Conservation (phyloP, 2,113 vertebrate genomes). For the Microtus richardsoni region DNA sequence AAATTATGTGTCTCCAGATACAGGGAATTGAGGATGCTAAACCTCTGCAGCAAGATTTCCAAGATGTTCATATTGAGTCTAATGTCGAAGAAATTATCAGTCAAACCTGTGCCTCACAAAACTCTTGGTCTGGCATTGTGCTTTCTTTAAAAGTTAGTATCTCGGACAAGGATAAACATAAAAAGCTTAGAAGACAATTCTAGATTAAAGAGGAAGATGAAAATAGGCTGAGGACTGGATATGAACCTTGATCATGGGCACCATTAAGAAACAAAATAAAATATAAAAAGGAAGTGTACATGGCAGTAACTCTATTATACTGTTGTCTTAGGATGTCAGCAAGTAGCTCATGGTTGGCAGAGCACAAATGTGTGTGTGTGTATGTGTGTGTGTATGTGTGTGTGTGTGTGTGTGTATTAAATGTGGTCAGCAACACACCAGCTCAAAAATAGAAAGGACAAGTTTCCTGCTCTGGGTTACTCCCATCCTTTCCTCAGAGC, state of each 20-base stretch:
- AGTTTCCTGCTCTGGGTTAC: background rate
- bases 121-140: background rate
- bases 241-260: background rate
- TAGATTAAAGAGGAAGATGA: conserved; percentile 17
- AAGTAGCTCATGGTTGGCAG: background rate
- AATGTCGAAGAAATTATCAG: background rate
- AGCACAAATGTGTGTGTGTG: background rate
- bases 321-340: background rate
- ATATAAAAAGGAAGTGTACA: background rate
- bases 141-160: background rate
- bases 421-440: background rate
- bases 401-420: background rate
- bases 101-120: background rate
- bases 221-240: background rate
- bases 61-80: background rate
- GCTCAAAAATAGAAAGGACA: background rate
- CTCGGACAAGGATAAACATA: background rate
- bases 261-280: background rate
- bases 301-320: background rate
- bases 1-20: background rate
- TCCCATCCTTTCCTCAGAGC: background rate
- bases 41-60: background rate
- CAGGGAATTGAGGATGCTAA: background rate
- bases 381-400: background rate
- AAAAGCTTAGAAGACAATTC: conserved; percentile 18